Evolutionary conservation across 2,888 invertebrate species (phyloP).

Genomic region (Diarsia rubi): DNA sequence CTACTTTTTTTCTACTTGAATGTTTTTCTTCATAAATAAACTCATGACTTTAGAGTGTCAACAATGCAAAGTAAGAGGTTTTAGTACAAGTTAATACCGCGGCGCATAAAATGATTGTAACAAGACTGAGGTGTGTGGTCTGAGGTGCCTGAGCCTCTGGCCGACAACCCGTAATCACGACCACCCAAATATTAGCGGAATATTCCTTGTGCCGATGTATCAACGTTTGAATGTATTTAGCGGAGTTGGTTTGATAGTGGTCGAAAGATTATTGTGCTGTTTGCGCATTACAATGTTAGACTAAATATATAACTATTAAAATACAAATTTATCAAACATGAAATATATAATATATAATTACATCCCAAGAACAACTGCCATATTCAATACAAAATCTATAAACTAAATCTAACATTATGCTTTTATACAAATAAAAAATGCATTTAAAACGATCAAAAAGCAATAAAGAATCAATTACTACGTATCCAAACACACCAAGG

Average conservation of each 20-base stretch:
- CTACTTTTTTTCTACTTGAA: neutral
- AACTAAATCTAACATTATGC: slow-evolving; percentile 3
- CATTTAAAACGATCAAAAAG: slow-evolving; percentile 56
- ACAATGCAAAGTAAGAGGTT: slow-evolving; percentile 73
- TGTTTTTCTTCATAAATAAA: slow-evolving; percentile 56
- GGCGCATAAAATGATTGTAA: slow-evolving; percentile 71
- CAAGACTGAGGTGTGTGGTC: slow-evolving; percentile 74
- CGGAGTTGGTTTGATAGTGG: neutral
- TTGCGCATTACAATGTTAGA: neutral
- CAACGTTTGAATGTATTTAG: slow-evolving; percentile 20
- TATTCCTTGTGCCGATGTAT: slow-evolving; percentile 33
- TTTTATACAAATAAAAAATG: slow-evolving; percentile 41
- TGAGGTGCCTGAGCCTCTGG: slow-evolving; percentile 54
- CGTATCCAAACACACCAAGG: slow-evolving; percentile 45
- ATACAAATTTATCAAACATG: neutral
- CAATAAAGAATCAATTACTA: slow-evolving; percentile 66
- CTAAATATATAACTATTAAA: neutral
- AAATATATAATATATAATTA: neutral
- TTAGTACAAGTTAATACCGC: slow-evolving; percentile 70
- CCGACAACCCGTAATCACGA: slow-evolving; percentile 68
- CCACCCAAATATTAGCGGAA: slow-evolving; percentile 72
- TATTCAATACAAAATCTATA: neutral
- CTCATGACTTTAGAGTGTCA: slow-evolving; percentile 71
- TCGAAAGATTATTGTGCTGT: neutral
- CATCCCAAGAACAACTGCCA: neutral